These are phyloP conservation scores for Ganaspis sp. DNA, from an alignment of 1,140 invertebrate species.

Conservation along the genomic window DNA sequence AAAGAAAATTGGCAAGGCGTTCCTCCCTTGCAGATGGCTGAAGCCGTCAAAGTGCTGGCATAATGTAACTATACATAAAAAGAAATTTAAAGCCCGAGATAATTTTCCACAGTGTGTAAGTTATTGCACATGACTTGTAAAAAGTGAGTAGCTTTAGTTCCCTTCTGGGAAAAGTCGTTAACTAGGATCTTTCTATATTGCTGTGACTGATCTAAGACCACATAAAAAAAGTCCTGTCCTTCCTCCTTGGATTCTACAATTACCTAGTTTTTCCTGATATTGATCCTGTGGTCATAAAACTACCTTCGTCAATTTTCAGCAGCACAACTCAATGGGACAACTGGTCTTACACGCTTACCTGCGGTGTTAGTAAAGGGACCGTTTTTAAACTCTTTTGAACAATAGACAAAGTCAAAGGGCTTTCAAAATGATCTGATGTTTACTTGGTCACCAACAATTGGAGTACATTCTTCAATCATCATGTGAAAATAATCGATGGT, in stretches of 20 bases:
- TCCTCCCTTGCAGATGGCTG: neutral
- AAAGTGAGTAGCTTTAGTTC: constrained; percentile 9
- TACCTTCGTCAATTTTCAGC: neutral
- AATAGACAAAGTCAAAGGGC: neutral
- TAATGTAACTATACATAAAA: constrained; percentile 7
- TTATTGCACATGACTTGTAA: neutral
- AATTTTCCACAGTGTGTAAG: constrained; percentile 14
- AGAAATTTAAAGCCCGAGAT: neutral
- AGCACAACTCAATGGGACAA: neutral
- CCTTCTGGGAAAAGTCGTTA: constrained; percentile 19
- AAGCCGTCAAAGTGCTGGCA: constrained; percentile 5
- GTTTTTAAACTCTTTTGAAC: neutral
- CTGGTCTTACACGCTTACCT: constrained; percentile 25
- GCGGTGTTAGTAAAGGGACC: neutral
- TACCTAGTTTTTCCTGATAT: constrained; percentile 3
- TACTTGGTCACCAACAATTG: too few species aligned
- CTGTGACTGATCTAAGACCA: constrained; percentile 19
- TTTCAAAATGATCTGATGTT: neutral
- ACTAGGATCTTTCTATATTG: constrained; percentile 12
- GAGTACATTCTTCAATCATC: too few species aligned
- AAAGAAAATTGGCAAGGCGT: neutral
- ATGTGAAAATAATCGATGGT: too few species aligned
- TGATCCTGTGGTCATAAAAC: constrained; percentile 3
- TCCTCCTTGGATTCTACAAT: constrained; percentile 1
- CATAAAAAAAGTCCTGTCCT: neutral